A percentile compares a stretch with the other conserved stretches of the same genome.
Conservation (phyloP, 2,888 invertebrate genomes). For the Toxonevra muliebris region DNA sequence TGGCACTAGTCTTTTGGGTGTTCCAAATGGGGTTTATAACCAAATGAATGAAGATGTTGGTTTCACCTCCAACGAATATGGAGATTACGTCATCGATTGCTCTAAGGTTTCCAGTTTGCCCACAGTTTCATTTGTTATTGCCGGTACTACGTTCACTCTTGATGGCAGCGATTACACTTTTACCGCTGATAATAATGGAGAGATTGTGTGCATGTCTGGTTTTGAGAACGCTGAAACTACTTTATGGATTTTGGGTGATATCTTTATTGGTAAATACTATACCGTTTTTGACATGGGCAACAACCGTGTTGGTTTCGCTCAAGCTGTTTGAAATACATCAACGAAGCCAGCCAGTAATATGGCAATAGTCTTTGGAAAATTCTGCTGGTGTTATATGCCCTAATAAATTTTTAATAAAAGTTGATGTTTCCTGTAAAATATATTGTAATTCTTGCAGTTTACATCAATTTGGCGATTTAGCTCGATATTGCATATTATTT, state of each 20-base stretch:
- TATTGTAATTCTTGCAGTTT: background rate
- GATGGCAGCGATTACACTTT: conserved; percentile 82
- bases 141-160: conserved; percentile 78
- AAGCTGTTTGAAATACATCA: conserved; percentile 64
- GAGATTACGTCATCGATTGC: conserved; percentile 75
- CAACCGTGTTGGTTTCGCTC: conserved; percentile 87
- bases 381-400: too few relatives aligned
- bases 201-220: conserved; percentile 82
- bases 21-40: conserved; percentile 78
- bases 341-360: background rate
- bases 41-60: conserved; percentile 81
- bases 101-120: conserved; percentile 79
- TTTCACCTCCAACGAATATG: conserved; percentile 69
- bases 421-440: background rate
- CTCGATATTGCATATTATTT: too few relatives aligned
- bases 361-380: too few relatives aligned
- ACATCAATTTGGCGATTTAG: too few relatives aligned
- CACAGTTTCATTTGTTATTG: conserved; percentile 76
- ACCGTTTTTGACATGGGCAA: conserved; percentile 92
- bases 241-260: conserved; percentile 96
- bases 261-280: conserved; percentile 94
- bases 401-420: too few relatives aligned
- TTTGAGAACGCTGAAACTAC: conserved; percentile 77
- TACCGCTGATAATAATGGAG: conserved; percentile 59
- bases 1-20: conserved; percentile 94